A percentile compares a stretch with the other conserved stretches of the same genome.
phyloP scores from a whole-genome alignment of 2,797 vertebrate species.

The Tokudaia muenninki region DNA sequence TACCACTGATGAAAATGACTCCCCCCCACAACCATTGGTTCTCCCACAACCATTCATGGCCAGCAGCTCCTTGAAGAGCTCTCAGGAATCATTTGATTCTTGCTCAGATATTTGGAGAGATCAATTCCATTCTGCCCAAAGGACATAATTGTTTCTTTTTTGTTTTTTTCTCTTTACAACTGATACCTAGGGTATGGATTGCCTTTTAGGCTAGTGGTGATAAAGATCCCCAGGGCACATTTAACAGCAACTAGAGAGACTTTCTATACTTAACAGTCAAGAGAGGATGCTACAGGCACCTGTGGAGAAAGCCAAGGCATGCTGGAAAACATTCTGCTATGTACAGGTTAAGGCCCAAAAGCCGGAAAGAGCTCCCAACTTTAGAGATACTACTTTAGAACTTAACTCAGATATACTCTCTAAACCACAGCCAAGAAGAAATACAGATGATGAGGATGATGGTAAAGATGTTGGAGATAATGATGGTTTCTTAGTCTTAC shows the following conservation, averaged over 20 bases:
- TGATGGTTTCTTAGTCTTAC: background rate
- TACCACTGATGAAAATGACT: background rate
- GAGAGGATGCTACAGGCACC: background rate
- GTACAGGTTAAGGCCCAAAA: background rate
- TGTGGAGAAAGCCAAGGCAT: background rate
- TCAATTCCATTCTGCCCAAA: too few relatives aligned
- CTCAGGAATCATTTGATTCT: background rate
- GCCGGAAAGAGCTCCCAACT: background rate
- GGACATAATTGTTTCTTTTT: background rate
- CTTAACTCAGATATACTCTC: background rate
- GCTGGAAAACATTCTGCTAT: background rate
- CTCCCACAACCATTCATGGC: too few relatives aligned
- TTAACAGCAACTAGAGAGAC: background rate
- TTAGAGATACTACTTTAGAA: background rate
- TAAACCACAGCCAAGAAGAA: background rate
- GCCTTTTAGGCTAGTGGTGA: background rate
- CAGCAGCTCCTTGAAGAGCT: background rate
- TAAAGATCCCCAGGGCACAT: background rate
- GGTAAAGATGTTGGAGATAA: fast-evolving
- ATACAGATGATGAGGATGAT: fast-evolving
- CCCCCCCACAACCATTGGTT: background rate
- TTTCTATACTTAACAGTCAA: background rate
- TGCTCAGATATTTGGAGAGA: background rate
- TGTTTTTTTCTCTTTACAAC: background rate
- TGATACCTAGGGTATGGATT: background rate